A percentile compares a stretch with the other conserved stretches of the same genome.
These are phyloP conservation scores for Esox lucius DNA, from an alignment of 2,797 vertebrate genomes.

Conservation along the genomic window DNA sequence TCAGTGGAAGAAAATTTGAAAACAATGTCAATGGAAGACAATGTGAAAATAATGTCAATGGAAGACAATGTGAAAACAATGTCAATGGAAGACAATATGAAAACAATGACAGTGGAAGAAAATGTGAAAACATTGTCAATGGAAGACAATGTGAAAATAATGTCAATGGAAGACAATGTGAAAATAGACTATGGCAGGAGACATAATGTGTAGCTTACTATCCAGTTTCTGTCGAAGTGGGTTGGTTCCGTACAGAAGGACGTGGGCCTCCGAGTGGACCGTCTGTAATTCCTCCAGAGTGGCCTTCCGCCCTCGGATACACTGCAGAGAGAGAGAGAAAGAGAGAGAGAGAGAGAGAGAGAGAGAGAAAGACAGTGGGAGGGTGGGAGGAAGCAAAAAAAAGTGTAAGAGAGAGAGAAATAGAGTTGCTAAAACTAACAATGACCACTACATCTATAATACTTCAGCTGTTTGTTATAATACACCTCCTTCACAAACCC, in stretches of 20 bases:
- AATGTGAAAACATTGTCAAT: not conserved
- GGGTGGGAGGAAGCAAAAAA: not conserved
- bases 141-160: not conserved
- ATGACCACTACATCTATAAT: not conserved
- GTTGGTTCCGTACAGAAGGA: conserved; percentile 93
- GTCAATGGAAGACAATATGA: not conserved
- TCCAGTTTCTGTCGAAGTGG: conserved; percentile 94
- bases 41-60: no score
- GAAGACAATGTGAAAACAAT: not conserved
- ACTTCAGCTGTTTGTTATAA: not conserved
- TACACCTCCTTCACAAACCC: not conserved
- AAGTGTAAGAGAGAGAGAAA: not conserved
- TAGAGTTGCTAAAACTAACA: not conserved
- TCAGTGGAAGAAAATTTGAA: no score
- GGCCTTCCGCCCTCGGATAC: conserved; percentile 93
- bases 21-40: not conserved
- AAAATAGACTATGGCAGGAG: not conserved
- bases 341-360: not conserved
- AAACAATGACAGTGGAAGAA: not conserved
- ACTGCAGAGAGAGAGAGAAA: conserved; percentile 64
- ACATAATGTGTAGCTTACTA: conserved; percentile 76
- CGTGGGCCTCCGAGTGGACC: conserved; percentile 91
- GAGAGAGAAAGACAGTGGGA: not conserved
- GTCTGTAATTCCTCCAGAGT: conserved; percentile 93
- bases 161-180: not conserved